Percentiles rank a stretch among this genome's conserved stretches.
phyloP scores from a whole-genome alignment of 2,797 vertebrate species.

The Micrastur ruficollis region DNA sequence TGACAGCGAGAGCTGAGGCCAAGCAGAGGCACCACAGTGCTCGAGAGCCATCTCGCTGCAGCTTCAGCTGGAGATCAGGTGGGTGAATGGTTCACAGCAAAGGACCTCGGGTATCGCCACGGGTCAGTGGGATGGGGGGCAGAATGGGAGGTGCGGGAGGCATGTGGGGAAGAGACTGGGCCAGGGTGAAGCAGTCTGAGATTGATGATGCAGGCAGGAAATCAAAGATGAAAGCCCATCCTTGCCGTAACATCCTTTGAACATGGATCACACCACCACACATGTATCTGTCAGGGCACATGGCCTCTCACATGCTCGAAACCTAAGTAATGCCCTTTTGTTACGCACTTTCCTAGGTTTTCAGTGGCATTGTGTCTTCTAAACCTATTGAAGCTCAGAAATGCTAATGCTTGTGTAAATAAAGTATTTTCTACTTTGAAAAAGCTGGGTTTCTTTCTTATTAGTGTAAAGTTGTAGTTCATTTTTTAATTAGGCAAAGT shows the following conservation, averaged over 20 bases:
- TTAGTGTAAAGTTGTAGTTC: background rate
- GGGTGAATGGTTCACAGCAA: accelerated
- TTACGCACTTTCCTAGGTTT: accelerated
- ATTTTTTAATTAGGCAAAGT: background rate
- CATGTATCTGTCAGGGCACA: accelerated
- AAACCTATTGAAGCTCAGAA: background rate
- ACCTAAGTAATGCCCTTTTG: background rate
- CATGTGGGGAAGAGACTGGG: background rate
- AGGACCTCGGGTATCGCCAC: accelerated
- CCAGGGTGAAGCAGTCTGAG: accelerated
- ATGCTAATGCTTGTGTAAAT: background rate
- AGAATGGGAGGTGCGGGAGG: background rate
- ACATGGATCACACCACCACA: background rate
- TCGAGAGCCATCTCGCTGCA: accelerated
- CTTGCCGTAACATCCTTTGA: background rate
- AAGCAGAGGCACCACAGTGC: background rate
- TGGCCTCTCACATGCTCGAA: background rate
- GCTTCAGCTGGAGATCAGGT: background rate
- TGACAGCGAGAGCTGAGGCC: background rate
- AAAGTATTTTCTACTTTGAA: background rate
- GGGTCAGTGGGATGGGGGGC: background rate
- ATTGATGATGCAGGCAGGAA: background rate
- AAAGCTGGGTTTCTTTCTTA: background rate
- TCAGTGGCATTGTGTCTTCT: background rate
- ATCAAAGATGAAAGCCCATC: background rate